Base-by-base conservation (phyloP, 2,113 vertebrate genomes). In the Ptilorrhoa leucosticta region DNA sequence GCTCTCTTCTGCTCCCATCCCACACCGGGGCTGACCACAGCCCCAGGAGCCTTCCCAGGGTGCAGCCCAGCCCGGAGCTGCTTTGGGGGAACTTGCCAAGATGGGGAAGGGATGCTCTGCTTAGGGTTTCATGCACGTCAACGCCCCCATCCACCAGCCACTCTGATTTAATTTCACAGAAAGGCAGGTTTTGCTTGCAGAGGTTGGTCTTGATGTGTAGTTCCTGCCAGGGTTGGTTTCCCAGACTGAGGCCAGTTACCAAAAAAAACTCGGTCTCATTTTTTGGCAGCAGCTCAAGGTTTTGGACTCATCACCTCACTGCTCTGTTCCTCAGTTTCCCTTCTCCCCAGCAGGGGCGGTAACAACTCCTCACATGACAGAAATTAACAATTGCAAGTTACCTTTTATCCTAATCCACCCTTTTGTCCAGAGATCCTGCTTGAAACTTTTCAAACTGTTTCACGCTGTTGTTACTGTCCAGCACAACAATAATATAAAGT, bases 41-140 rank as follows among this genome's bases (percentile, higher is more conserved):
- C 47, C 23, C 48, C 11, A 1, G 61, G 56, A 70, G 33, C 51
- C 68, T 56, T 20, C 45, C 47, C 40, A 2, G 2, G 1, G 24
- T 7, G 0, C 65, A 71, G 48, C 19, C 1, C 1, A 27, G 6
- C 4, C 4, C 0, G 11, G 0, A 60, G 45, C 63, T 72, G 69
- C n/a, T 58, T 6, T 5, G 15, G 8, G 15, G 11, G 6, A 4
- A 4, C 15, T 71, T 15, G 48, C 40, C 50, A 18, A 10, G 40
- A 9, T 21, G 18, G 13, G 37, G 10, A 54, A 35, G 37, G 37
- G 28, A 24, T 35, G 48, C 24, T 90, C 11, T 40, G 5, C 27
- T 44, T 11, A 3, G 33, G 21, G 11, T 9, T 28, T 15, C 31
- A 6, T 3, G 3, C 24, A 33, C 22, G 11, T 5, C 33, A 56